These are phyloP conservation scores for Coilia nasus DNA, from an alignment of 2,797 vertebrate genomes.

Conservation along the genomic window DNA sequence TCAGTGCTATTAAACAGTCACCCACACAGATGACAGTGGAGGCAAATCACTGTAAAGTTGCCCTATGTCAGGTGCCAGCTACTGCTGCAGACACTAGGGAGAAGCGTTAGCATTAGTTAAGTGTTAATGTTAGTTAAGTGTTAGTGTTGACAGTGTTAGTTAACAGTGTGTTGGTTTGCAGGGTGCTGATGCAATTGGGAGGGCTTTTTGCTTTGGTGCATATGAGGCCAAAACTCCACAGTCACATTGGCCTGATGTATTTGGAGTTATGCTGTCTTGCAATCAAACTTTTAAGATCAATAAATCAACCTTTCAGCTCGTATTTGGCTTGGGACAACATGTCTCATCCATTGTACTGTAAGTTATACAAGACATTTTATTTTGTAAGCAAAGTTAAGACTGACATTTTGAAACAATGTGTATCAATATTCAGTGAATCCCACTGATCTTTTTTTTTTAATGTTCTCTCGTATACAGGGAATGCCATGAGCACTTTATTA, in stretches of 20 bases:
- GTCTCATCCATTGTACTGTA: slow-evolving; percentile 48
- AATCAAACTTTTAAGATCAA: slow-evolving; percentile 58
- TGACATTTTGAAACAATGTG: background rate
- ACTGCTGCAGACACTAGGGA: background rate
- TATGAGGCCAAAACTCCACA: background rate
- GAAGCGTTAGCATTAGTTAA: background rate
- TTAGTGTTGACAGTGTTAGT: too few relatives aligned
- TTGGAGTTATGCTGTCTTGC: background rate
- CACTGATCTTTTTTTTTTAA: background rate
- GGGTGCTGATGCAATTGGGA: background rate
- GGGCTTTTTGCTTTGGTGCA: background rate
- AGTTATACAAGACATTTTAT: slow-evolving; percentile 38
- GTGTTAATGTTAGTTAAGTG: too few relatives aligned
- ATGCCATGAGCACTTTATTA: background rate
- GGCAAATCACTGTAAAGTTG: slow-evolving; percentile 71
- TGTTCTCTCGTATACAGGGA: background rate
- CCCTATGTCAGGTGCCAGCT: slow-evolving; percentile 53
- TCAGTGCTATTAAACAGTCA: slow-evolving; percentile 76
- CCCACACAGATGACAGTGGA: slow-evolving; percentile 61
- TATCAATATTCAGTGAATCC: background rate
- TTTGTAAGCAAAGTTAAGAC: background rate
- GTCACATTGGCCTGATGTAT: background rate
- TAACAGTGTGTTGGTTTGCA: background rate
- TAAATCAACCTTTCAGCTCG: slow-evolving; percentile 62
- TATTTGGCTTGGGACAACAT: slow-evolving; percentile 37